Base-by-base conservation (phyloP, 1,140 invertebrate species). In the Rhopalosiphum padi region DNA sequence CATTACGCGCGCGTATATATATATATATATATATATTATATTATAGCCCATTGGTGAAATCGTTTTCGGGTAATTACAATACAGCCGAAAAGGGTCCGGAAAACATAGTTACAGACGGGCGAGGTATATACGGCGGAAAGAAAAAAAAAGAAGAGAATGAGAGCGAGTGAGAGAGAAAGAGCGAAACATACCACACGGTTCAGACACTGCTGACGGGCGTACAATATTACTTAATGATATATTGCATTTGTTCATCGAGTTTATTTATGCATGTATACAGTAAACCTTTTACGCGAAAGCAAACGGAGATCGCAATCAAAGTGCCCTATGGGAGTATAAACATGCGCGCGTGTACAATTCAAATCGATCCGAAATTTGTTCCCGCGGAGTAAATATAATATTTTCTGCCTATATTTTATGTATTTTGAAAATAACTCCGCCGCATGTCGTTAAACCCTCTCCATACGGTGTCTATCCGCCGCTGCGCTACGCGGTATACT, bases 21-120 rank as follows among this genome's bases (percentile, higher is more conserved):
- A 68, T 68, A 30, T 30, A 30, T 68, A 25, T 68, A 77, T 41
- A 41, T 41, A 41, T 41, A 41, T 41, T 41, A 41, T 77, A 6
- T n/a, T 77, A n/a, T n/a, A 43, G 53, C 37, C 23, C 35, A 55
- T n/a, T 43, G 89, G 89, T 43, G 37, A 68, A 90, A 90, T 90
- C 89, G 89, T 90, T 90, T 90, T 90, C 89, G 89, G 89, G 89
- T 90, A 90, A 90, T 90, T 90, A 68, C 53, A 37, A 43, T 90
- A 68, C 55, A 43, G 55, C 41, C 25, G 41, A 90, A 90, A 68
- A 46, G 89, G 89, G 89, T 90, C 53, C 89, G 53, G 88, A 90
- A 90, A 90, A 90, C 89, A 68, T 46, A 22, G 53, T 90, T 90
- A 25, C 21, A 55, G 37, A 25, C 7, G 37, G 23, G 89, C 25